Conservation (phyloP, 2,797 vertebrate genomes). For the Sibirionetta formosa region DNA sequence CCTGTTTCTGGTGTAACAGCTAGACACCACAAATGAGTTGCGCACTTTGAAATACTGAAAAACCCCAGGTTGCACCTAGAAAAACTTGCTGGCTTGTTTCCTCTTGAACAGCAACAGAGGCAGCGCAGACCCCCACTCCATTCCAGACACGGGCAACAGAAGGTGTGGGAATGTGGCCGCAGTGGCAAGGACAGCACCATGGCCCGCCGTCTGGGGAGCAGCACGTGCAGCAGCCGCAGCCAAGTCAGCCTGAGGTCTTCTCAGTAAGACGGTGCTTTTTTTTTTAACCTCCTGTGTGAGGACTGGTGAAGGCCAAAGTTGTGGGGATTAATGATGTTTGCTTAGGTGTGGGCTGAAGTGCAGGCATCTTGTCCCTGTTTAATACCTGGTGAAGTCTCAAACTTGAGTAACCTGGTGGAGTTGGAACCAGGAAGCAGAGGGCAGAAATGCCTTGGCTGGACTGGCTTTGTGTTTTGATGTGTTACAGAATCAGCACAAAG, state of each 20-base stretch:
- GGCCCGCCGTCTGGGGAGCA: slow-evolving; percentile 84
- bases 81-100: accelerated
- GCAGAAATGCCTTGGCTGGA: neutral
- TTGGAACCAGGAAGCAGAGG: neutral
- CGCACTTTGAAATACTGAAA: accelerated
- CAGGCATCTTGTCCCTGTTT: accelerated
- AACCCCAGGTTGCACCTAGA: accelerated
- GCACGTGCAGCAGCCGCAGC: slow-evolving; percentile 86
- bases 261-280: slow-evolving; percentile 83
- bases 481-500: neutral
- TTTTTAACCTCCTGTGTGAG: neutral
- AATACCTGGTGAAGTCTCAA: accelerated
- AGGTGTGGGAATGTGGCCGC: slow-evolving; percentile 90
- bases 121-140: slow-evolving; percentile 83
- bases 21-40: too few species aligned
- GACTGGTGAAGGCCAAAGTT: neutral
- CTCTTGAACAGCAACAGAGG: slow-evolving; percentile 74
- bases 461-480: neutral
- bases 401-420: neutral
- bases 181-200: slow-evolving; percentile 94
- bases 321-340: accelerated
- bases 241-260: slow-evolving; percentile 94
- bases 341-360: accelerated
- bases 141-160: slow-evolving; percentile 90
- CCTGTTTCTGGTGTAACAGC: accelerated